Conservation (phyloP, 1,140 invertebrate species). For the Argopecten irradians region DNA sequence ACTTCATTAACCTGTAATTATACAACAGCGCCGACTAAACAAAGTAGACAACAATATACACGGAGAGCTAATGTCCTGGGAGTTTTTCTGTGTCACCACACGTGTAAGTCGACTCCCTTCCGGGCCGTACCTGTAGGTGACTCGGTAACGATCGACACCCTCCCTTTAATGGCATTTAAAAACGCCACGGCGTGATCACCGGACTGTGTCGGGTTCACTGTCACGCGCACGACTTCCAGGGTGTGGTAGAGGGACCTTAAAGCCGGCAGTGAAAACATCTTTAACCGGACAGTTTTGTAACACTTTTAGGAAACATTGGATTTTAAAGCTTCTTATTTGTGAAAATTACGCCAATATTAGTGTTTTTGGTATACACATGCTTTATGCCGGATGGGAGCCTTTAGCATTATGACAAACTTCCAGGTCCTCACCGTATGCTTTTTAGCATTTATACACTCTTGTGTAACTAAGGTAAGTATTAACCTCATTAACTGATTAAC, state of each 20-base stretch:
- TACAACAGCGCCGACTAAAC: neutral
- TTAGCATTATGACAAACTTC: neutral
- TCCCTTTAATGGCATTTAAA: neutral
- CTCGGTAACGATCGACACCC: neutral
- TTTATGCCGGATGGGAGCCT: neutral
- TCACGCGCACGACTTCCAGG: neutral
- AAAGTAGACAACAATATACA: neutral
- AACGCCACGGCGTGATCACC: neutral
- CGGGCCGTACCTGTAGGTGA: neutral
- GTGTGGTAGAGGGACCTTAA: neutral
- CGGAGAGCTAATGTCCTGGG: too few species aligned
- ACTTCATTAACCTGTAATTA: neutral
- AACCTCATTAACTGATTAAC: too few species aligned
- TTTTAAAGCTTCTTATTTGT: neutral
- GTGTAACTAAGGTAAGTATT: neutral
- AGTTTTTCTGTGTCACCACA: neutral
- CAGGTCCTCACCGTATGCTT: neutral
- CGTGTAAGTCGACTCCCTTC: neutral
- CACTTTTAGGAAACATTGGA: neutral
- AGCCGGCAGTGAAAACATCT: neutral
- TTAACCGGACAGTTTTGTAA: neutral
- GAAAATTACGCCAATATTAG: neutral
- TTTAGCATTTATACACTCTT: neutral
- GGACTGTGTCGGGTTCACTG: neutral
- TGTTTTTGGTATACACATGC: neutral